A percentile compares a stretch with the other conserved stretches of the same genome.
Conservation (phyloP, 2,113 vertebrate species). For the Catagonus wagneri region DNA sequence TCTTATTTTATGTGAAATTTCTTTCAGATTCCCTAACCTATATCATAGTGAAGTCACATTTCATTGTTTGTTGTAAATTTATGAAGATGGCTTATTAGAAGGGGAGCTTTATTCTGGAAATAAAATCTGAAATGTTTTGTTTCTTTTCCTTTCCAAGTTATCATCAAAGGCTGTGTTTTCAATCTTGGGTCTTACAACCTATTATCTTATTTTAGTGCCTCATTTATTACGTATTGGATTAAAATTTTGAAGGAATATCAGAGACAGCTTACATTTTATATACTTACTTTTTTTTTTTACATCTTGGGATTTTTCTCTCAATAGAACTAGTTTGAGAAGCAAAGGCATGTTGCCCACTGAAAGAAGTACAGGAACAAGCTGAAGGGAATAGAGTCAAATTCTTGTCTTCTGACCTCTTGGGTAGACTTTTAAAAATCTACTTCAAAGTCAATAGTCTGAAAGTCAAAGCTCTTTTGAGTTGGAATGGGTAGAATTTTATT, state of each 20-base stretch:
- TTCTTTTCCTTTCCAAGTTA: conserved; percentile 14
- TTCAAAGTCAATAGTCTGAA: conserved; percentile 36
- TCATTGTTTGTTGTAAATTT: background rate
- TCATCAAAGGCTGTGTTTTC: background rate
- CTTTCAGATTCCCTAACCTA: background rate
- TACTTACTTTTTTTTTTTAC: conserved; percentile 18
- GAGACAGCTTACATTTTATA: conserved; percentile 31
- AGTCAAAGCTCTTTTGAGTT: conserved; percentile 66
- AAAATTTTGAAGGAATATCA: conserved; percentile 14
- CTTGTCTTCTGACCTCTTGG: conserved; percentile 54
- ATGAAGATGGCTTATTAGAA: background rate
- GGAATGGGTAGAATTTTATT: conserved; percentile 65
- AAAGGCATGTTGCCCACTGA: background rate
- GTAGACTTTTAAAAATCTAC: conserved; percentile 64
- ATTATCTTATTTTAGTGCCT: background rate
- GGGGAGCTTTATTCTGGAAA: background rate
- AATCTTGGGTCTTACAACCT: background rate
- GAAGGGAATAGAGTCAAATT: conserved; percentile 56
- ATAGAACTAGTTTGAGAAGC: conserved; percentile 11
- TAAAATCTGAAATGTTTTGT: conserved; percentile 27
- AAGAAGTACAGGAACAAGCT: background rate
- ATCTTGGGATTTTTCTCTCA: background rate
- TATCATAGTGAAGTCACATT: background rate
- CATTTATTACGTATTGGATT: background rate
- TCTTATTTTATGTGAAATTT: background rate